Conservation (phyloP, 2,113 vertebrate genomes). For the Illadopsis cleaveri region DNA sequence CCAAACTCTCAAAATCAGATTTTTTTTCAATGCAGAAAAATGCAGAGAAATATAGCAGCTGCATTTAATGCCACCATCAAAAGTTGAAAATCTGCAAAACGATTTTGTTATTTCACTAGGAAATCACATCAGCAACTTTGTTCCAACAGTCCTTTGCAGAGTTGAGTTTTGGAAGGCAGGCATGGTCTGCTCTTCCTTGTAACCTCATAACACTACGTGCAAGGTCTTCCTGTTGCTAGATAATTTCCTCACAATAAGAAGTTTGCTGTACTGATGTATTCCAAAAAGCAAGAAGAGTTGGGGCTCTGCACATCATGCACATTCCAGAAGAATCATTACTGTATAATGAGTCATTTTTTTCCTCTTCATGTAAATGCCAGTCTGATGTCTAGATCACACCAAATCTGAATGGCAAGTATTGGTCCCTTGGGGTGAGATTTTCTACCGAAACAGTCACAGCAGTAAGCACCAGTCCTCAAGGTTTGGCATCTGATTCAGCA, state of each 20-base stretch:
- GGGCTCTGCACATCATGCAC: background rate
- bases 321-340: background rate
- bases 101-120: background rate
- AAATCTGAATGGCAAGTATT: background rate
- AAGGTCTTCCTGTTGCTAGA: background rate
- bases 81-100: background rate
- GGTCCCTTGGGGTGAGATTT: background rate
- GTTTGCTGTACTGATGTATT: background rate
- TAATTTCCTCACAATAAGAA: fast-evolving
- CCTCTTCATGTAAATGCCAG: background rate
- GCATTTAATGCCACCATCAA: background rate
- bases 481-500: background rate
- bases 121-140: background rate
- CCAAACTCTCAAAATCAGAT: background rate
- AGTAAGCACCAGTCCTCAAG: background rate
- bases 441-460: background rate
- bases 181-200: background rate
- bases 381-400: background rate
- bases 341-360: background rate
- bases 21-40: background rate
- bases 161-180: background rate
- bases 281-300: background rate
- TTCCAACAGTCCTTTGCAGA: background rate
- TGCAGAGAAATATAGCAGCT: background rate
- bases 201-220: background rate